Percentiles rank a stretch among this genome's conserved stretches.
These are phyloP conservation scores for Geophilus truncorum DNA, from an alignment of 2,888 invertebrate genomes.

Conservation along the genomic window DNA sequence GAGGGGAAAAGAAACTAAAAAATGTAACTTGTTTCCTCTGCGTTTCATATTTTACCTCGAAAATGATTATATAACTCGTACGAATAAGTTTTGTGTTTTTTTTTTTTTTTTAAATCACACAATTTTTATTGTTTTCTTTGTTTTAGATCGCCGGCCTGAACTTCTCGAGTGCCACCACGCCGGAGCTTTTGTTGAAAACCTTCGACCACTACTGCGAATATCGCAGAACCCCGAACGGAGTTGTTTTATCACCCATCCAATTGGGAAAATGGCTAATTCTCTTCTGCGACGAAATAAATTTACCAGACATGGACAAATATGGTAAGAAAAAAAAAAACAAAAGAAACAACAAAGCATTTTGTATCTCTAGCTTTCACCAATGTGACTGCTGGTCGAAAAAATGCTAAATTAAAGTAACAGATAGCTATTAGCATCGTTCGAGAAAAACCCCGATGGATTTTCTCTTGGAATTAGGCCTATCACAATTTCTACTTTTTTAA, in stretches of 20 bases:
- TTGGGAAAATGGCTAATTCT: slow-evolving; percentile 97
- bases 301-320: slow-evolving; percentile 98
- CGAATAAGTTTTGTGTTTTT: too few relatives aligned
- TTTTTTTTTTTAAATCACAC: background rate
- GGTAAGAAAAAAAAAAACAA: slow-evolving; percentile 64
- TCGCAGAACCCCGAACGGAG: slow-evolving; percentile 95
- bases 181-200: slow-evolving; percentile 93
- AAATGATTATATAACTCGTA: too few relatives aligned
- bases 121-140: too few relatives aligned
- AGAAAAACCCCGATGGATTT: background rate
- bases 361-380: background rate
- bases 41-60: too few relatives aligned
- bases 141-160: slow-evolving; percentile 92
- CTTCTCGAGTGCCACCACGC: slow-evolving; percentile 98
- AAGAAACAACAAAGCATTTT: too few relatives aligned
- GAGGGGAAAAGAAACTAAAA: too few relatives aligned
- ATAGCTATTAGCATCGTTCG: slow-evolving; percentile 13
- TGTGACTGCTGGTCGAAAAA: slow-evolving; percentile 14
- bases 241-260: slow-evolving; percentile 82
- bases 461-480: slow-evolving; percentile 3
- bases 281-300: slow-evolving; percentile 99
- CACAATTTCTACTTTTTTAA: background rate
- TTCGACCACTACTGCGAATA: slow-evolving; percentile 99
- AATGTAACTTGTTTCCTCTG: too few relatives aligned
- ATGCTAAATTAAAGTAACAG: background rate